phyloP scores from a whole-genome alignment of 2,888 invertebrate genomes.

The Andrena flavipes region DNA sequence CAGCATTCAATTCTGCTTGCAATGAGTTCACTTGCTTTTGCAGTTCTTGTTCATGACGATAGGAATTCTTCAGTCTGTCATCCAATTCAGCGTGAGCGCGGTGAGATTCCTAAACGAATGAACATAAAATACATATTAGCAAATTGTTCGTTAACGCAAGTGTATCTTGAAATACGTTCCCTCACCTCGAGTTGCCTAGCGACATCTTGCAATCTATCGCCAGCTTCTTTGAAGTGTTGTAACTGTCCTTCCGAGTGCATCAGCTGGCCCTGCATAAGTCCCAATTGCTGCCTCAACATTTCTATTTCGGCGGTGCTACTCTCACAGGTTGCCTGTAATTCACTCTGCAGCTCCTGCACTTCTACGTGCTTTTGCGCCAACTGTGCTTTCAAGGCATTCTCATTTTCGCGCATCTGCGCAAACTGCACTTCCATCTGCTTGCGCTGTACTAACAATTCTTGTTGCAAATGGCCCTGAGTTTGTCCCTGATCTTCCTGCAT shows the following conservation, averaged over 20 bases:
- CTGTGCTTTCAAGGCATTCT: slow-evolving; percentile 80
- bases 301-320: slow-evolving; percentile 80
- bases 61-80: slow-evolving; percentile 85
- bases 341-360: slow-evolving; percentile 84
- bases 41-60: slow-evolving; percentile 87
- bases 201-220: slow-evolving; percentile 86
- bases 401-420: slow-evolving; percentile 87
- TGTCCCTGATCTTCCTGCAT: slow-evolving; percentile 86
- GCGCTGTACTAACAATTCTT: slow-evolving; percentile 87
- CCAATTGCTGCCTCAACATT: slow-evolving; percentile 78
- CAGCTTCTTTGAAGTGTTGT: slow-evolving; percentile 85
- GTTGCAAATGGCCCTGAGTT: slow-evolving; percentile 82
- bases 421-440: slow-evolving; percentile 89
- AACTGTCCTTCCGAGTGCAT: slow-evolving; percentile 81
- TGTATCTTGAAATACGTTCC: neutral
- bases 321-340: slow-evolving; percentile 80
- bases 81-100: slow-evolving; percentile 86
- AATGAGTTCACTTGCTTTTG: slow-evolving; percentile 84
- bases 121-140: slow-evolving; percentile 19
- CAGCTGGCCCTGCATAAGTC: slow-evolving; percentile 79
- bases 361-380: slow-evolving; percentile 86
- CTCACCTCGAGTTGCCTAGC: slow-evolving; percentile 86
- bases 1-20: slow-evolving; percentile 82
- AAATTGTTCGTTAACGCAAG: neutral
- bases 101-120: slow-evolving; percentile 85